Evolutionary conservation across 2,797 vertebrate species (phyloP).

Genomic region (Aratinga solstitialis): DNA sequence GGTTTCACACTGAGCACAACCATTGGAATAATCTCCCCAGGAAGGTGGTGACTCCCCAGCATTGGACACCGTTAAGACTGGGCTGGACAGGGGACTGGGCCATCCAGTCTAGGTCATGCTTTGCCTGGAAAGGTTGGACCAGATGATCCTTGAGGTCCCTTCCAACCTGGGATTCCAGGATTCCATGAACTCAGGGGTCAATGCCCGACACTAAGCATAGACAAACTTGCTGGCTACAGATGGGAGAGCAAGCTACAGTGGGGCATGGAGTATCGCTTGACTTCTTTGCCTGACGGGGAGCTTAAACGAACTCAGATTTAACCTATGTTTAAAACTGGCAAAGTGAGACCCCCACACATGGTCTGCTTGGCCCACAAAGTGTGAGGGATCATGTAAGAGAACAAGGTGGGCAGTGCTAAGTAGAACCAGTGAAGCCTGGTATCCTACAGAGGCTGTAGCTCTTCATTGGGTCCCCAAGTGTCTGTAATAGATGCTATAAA

Average conservation of each 20-base stretch:
- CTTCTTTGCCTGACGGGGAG: background rate
- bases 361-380: background rate
- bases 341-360: background rate
- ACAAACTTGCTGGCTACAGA: background rate
- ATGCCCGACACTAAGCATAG: background rate
- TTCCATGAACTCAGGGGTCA: background rate
- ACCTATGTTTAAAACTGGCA: background rate
- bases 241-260: background rate
- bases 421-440: background rate
- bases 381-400: background rate
- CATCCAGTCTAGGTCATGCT: background rate
- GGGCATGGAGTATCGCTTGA: background rate
- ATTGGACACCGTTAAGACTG: background rate
- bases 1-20: background rate
- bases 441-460: background rate
- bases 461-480: background rate
- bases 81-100: background rate
- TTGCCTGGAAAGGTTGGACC: background rate
- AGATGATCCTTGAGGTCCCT: background rate
- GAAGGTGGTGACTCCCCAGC: background rate
- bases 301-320: background rate
- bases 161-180: background rate
- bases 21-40: background rate
- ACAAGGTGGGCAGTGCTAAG: background rate
- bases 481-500: background rate